phyloP scores from a whole-genome alignment of 1,140 invertebrate genomes.

The Leptoteleia sp. region DNA sequence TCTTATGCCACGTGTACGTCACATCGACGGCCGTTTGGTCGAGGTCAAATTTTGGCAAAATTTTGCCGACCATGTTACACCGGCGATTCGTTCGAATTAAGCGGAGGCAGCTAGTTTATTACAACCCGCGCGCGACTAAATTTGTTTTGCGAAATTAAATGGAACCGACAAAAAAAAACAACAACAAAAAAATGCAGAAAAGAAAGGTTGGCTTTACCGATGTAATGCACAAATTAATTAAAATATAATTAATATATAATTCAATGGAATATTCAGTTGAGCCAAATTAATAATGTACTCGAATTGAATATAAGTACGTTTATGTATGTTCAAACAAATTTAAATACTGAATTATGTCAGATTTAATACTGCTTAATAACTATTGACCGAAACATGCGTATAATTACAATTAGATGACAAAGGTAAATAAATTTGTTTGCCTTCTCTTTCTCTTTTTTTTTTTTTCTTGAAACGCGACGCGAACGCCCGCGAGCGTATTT shows the following conservation, averaged over 20 bases:
- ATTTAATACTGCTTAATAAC: conserved; percentile 27
- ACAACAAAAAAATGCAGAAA: too few species aligned
- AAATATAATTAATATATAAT: conserved; percentile 15
- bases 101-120: too few species aligned
- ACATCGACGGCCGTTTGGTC: conserved; percentile 13
- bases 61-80: too few species aligned
- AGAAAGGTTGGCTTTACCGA: too few species aligned
- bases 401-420: conserved; percentile 21
- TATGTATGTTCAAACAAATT: conserved; percentile 5
- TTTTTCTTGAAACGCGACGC: conserved; percentile 2
- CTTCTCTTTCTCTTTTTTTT: too few species aligned
- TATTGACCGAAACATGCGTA: conserved; percentile 21
- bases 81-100: too few species aligned
- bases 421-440: too few species aligned
- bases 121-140: too few species aligned
- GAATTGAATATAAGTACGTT: conserved; percentile 18
- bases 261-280: conserved; percentile 20
- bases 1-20: conserved; percentile 1
- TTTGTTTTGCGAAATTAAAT: too few species aligned
- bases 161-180: too few species aligned
- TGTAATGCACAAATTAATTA: conserved; percentile 18
- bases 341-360: conserved; percentile 34
- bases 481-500: background rate
- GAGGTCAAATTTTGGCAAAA: background rate
- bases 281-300: conserved; percentile 23